Evolutionary conservation across 2,797 vertebrate genomes (phyloP), one percentile per base, ranked within the genome.

Genomic region (Crocidura indochinensis): DNA sequence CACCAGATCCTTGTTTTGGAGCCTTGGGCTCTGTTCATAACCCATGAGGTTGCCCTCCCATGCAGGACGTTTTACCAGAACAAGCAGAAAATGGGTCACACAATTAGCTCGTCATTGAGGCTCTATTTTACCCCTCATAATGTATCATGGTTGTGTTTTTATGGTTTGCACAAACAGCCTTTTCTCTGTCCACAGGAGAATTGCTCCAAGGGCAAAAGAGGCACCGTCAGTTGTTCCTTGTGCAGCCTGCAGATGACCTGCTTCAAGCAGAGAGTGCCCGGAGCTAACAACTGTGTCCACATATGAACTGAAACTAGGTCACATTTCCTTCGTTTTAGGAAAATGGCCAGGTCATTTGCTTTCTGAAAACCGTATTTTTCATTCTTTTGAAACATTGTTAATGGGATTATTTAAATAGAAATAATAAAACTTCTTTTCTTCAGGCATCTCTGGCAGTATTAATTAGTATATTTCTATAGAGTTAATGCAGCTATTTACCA

Each of bases 261-360:
- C 29, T 24, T 79, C 19, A 11, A 76, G 91, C 64, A 65, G 94
- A 82, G 60, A 67, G 87, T 51, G 46, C 90, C 89, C 51, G 14
- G 82, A 83, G 82, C 27, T 74, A 62, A 86, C 76, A 77, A 4
- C 77, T 76, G 69, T 72, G 29, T 78, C 65, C 22, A 72, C 69
- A 81, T 65, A 77, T 87, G 81, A 81, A 73, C 29, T 26, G 56
- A 95, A 96, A 95, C 82, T 92, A 65, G 94, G 91, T 93, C 94
- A 95, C 14, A 31, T 88, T 90, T 87, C 51, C 91, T 95, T 92
- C 68, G 56, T 38, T 94, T 90, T 87, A 89, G 67, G 71, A 95
- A 93, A 94, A 93, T 77, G 71, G 65, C 71, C 81, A 76, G 84
- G 44, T 89, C n/a, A 71, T 88, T 87, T 90, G 46, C 64, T 92